These are phyloP conservation scores for Nothocercus julius DNA, from an alignment of 2,113 vertebrate genomes.

Conservation along the genomic window DNA sequence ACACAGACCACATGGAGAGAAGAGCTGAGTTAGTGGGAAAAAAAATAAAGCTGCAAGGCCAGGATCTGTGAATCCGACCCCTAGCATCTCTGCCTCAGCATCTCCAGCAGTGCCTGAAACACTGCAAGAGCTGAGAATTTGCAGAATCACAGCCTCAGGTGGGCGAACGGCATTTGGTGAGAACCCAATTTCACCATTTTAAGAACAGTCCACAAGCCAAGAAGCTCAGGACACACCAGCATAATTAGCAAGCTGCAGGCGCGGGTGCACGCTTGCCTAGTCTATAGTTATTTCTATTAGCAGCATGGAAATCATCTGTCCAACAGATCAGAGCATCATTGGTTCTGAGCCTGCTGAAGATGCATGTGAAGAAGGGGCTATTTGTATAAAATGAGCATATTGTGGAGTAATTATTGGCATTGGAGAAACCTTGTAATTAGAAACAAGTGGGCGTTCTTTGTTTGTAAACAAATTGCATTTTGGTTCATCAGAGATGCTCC, in stretches of 20 bases:
- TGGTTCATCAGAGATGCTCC: conserved; percentile 50
- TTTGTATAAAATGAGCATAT: conserved; percentile 56
- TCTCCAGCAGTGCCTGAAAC: not conserved
- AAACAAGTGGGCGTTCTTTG: conserved; percentile 46
- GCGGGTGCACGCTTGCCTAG: conserved; percentile 2
- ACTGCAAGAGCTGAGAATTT: fast-evolving
- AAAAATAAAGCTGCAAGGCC: not conserved
- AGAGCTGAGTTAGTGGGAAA: not conserved
- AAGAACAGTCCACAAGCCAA: not conserved
- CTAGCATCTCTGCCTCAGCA: not conserved
- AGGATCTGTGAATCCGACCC: not conserved
- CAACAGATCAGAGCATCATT: not conserved
- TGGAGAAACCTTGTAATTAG: conserved; percentile 39
- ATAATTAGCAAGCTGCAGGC: conserved; percentile 12
- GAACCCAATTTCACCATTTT: not conserved
- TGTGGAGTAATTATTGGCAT: conserved; percentile 58
- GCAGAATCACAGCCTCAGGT: not conserved
- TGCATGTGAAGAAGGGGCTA: conserved; percentile 36
- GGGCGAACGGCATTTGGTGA: not conserved
- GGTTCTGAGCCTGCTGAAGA: conserved; percentile 42
- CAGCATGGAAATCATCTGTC: conserved; percentile 49
- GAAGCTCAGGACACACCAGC: not conserved
- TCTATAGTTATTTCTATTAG: conserved; percentile 40
- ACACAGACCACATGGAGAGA: not conserved
- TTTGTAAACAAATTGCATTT: conserved; percentile 61